Base-by-base conservation (phyloP, 2,888 invertebrate species). In the Limnephilus lunatus region DNA sequence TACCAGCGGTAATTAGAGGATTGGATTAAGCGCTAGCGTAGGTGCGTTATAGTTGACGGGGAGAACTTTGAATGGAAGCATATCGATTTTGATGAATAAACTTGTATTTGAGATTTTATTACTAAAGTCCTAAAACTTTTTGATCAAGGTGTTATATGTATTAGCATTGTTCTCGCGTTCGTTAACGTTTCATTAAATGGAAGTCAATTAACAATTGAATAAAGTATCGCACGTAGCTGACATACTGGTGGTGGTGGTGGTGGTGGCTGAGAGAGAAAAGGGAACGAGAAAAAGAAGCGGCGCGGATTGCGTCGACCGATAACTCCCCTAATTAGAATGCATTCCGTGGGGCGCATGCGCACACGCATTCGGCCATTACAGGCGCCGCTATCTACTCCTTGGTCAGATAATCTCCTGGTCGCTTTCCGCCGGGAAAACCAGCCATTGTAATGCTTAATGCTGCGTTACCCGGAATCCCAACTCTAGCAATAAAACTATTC, bases 291-390 rank as follows among this genome's bases (percentile, higher is more conserved):
- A 91, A 89, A 88, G 35, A 83, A 85, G 89, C 83, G 85, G 89
- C 88, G 53, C 89, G 90, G 92, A 92, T 92, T 53, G 92, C 86
- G 81, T 89, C 39, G 44, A n/a, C 39, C 68, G 91, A 93, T 93
- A 92, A 85, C 89, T 85, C 90, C 82, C 48, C 92, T 93, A 92
- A 93, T 93, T 93, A 93, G 92, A 91, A 93, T 93, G 93, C 93
- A 92, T 93, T 91, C 91, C 92, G 92, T 82, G 53, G 81, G 68
- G 68, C 90, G 90, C 88, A 89, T 80, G 88, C 88, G 35, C 86
- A 44, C 44, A 44, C 44, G 86, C 86, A 86, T 68, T 68, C 86
- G 85, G 85, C 39, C 88, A 80, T 80, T 35, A 89, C 80, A 81
- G 88, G 88, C 88, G 88, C 88, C 88, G 88, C 88, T 89, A 89